Percentiles rank a stretch among this genome's conserved stretches.
These are phyloP conservation scores for Globodera rostochiensis DNA, from an alignment of 1,140 invertebrate genomes.

Conservation along the genomic window DNA sequence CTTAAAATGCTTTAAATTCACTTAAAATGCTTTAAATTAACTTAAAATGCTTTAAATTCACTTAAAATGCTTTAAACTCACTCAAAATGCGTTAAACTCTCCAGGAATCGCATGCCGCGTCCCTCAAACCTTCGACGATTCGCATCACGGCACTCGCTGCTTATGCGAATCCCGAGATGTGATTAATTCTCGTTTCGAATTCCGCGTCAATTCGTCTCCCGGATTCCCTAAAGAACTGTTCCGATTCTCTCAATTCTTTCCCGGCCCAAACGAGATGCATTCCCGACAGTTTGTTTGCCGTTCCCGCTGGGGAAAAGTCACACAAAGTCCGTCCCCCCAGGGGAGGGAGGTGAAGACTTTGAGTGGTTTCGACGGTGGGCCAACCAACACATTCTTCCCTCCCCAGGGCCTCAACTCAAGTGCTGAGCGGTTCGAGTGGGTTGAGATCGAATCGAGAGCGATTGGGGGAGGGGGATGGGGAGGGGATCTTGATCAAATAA, in stretches of 20 bases:
- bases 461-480: too few relatives aligned
- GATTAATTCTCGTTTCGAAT: too few relatives aligned
- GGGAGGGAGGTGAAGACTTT: background rate
- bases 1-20: too few relatives aligned
- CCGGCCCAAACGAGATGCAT: background rate
- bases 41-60: too few relatives aligned
- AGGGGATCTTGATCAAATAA: background rate
- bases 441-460: background rate
- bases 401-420: background rate
- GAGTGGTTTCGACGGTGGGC: background rate
- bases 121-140: too few relatives aligned
- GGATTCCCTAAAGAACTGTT: background rate
- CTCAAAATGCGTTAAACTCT: too few relatives aligned
- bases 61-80: too few relatives aligned
- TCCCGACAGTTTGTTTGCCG: constrained; percentile 1
- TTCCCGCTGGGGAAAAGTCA: background rate
- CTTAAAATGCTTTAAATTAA: too few relatives aligned
- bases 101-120: too few relatives aligned
- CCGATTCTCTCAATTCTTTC: background rate
- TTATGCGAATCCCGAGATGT: too few relatives aligned
- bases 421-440: constrained; percentile 1
- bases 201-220: background rate
- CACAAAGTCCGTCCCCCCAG: background rate
- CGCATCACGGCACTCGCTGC: too few relatives aligned
- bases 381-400: background rate